Evolutionary conservation across 2,888 invertebrate species (phyloP).

Genomic region (Drosophila siamana): DNA sequence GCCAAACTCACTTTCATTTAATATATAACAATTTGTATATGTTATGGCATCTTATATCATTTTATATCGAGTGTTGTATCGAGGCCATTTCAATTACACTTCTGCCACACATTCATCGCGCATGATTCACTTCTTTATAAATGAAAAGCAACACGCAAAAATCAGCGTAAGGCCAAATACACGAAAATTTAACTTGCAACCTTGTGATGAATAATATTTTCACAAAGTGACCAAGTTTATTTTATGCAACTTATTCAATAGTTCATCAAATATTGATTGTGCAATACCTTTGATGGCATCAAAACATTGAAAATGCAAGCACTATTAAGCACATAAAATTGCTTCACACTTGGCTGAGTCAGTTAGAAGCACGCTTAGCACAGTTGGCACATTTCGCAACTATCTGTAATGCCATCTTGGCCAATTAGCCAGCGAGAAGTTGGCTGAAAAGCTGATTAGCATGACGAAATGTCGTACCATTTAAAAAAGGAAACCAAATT

Average conservation of each 20-base stretch:
- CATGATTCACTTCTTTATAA: neutral
- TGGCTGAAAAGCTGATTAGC: slow-evolving; percentile 70
- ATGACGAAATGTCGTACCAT: slow-evolving; percentile 76
- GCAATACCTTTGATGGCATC: too few species aligned
- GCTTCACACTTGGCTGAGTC: neutral
- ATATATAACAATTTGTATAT: too few species aligned
- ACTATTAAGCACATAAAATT: neutral
- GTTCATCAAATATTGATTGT: neutral
- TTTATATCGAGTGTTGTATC: neutral
- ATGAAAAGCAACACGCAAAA: neutral
- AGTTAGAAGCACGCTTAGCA: slow-evolving; percentile 4
- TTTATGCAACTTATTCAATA: neutral
- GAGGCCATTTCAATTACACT: slow-evolving; percentile 7
- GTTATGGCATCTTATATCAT: too few species aligned
- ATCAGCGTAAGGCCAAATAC: slow-evolving; percentile 1
- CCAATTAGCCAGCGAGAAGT: slow-evolving; percentile 54
- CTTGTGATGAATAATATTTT: slow-evolving; percentile 5
- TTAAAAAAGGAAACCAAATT: slow-evolving; percentile 40
- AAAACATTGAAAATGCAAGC: neutral
- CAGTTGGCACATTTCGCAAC: slow-evolving; percentile 18
- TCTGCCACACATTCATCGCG: neutral
- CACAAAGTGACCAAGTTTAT: neutral
- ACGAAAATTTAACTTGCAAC: neutral
- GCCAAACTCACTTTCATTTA: too few species aligned
- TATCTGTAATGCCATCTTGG: slow-evolving; percentile 21